These are phyloP conservation scores for Smithornis capensis DNA, from an alignment of 2,113 vertebrate genomes.

Conservation along the genomic window DNA sequence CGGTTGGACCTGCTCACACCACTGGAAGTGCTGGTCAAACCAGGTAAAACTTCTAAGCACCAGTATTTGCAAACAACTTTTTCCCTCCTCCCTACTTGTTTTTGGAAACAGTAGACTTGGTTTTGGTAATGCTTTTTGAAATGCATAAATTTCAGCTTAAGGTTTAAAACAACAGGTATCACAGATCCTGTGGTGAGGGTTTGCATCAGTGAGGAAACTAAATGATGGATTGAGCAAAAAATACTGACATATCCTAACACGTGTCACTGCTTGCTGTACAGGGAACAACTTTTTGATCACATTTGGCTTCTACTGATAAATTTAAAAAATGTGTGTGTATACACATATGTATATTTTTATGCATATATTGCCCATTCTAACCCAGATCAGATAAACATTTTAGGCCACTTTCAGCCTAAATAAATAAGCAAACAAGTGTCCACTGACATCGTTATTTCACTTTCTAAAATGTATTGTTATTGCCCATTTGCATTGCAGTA, in stretches of 20 bases:
- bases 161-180: not conserved
- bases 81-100: not conserved
- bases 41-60: not conserved
- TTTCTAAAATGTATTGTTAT: not conserved
- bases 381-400: not conserved
- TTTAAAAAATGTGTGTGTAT: accelerated
- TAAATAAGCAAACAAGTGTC: not conserved
- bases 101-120: not conserved
- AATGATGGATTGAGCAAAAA: not conserved
- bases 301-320: not conserved
- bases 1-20: not conserved
- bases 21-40: not conserved
- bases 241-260: not conserved
- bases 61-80: not conserved
- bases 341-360: not conserved
- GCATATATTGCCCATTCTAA: not conserved
- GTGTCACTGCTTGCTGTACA: not conserved
- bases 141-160: not conserved
- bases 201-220: not conserved
- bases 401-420: not conserved
- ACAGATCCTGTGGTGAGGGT: not conserved
- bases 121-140: not conserved
- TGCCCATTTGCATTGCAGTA: accelerated
- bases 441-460: not conserved
- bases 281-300: not conserved